phyloP scores from a whole-genome alignment of 30 jellyfish, hydroid and myxozoan species.

The Phacellophora camtschatica region DNA sequence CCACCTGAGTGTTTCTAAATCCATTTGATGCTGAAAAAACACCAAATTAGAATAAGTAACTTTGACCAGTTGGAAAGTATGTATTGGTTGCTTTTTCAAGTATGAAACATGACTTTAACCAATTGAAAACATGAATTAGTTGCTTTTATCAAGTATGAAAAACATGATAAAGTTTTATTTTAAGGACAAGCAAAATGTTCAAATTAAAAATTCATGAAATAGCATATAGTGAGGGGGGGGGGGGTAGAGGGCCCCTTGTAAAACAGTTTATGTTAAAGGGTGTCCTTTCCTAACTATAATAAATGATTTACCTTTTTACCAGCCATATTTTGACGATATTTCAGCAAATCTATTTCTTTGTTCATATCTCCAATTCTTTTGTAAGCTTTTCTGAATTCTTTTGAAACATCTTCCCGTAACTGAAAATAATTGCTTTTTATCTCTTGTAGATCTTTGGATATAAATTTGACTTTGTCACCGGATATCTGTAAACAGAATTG shows the following conservation, averaged over 20 bases:
- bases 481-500: slow-evolving; percentile 27
- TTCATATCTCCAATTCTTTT: slow-evolving; percentile 46
- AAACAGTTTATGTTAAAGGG: background rate
- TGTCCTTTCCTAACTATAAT: background rate
- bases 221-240: too few species aligned
- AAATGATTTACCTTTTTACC: slow-evolving; percentile 46
- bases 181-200: too few species aligned
- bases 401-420: slow-evolving; percentile 82
- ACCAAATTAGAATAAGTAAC: background rate
- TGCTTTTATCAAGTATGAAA: too few species aligned
- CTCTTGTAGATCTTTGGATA: slow-evolving; percentile 64
- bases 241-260: too few species aligned
- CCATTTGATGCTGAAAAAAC: slow-evolving; percentile 49
- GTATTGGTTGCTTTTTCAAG: too few species aligned
- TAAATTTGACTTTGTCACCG: slow-evolving; percentile 46
- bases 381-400: slow-evolving; percentile 79
- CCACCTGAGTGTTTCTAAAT: slow-evolving; percentile 67
- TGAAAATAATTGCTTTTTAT: slow-evolving; percentile 38
- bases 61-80: too few species aligned
- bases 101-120: too few species aligned
- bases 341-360: slow-evolving; percentile 65
- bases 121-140: too few species aligned
- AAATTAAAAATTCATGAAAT: too few species aligned
- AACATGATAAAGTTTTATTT: too few species aligned
- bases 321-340: slow-evolving; percentile 61